Percentiles rank a stretch among this genome's conserved stretches.
These are phyloP conservation scores for Eupithecia abbreviata DNA, from an alignment of 2,888 invertebrate genomes.

Conservation along the genomic window DNA sequence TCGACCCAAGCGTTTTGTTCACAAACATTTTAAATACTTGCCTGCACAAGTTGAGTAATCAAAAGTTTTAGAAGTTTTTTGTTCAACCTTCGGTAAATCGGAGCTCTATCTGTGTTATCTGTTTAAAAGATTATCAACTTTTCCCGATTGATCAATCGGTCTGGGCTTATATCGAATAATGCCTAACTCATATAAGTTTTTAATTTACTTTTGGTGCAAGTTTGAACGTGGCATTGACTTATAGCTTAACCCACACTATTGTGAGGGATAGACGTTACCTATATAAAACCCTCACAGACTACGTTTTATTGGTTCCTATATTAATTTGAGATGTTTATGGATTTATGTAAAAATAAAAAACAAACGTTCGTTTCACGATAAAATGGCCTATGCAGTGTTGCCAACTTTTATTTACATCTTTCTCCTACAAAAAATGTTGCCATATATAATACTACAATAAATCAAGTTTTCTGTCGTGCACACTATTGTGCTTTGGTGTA, in stretches of 20 bases:
- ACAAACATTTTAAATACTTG: conserved; percentile 34
- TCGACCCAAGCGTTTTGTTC: conserved; percentile 53
- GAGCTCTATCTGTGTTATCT: neutral
- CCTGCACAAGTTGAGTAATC: conserved; percentile 14
- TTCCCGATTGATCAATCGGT: neutral
- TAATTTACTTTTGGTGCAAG: conserved; percentile 1
- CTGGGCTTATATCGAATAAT: conserved; percentile 4
- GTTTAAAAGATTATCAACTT: neutral
- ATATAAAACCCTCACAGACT: no score
- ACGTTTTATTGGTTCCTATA: no score
- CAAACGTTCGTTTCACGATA: no score
- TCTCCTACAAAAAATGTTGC: no score
- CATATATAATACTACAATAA: no score
- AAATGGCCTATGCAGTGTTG: no score
- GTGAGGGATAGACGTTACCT: no score
- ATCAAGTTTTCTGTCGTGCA: no score
- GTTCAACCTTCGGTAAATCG: conserved; percentile 5
- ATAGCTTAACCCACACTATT: neutral
- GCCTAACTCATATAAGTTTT: neutral
- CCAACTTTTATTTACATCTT: no score
- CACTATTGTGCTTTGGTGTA: no score
- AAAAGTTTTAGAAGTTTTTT: conserved; percentile 11
- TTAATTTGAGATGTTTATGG: no score
- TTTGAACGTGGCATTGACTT: neutral
- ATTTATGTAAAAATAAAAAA: no score